Percentiles rank a stretch among this genome's conserved stretches.
Evolutionary conservation across 2,113 vertebrate species (phyloP).

Genomic region (Chroicocephalus ridibundus): DNA sequence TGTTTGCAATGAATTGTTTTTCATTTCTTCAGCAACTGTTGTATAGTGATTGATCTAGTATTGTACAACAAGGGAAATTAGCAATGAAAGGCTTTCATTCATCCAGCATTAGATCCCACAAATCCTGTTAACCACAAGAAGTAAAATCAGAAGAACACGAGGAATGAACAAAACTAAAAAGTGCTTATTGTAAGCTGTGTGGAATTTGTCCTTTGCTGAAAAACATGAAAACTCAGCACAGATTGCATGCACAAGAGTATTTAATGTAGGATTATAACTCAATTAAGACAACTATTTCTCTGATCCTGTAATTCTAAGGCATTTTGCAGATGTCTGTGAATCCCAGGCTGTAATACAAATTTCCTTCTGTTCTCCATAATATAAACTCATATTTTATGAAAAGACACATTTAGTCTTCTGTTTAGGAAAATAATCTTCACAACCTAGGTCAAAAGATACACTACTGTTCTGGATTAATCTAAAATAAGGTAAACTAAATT

Average conservation of each 20-base stretch:
- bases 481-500: not conserved
- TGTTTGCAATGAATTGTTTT: not conserved
- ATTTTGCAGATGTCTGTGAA: slow-evolving; percentile 35
- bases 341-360: not conserved
- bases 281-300: slow-evolving; percentile 33
- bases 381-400: not conserved
- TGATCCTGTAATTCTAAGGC: slow-evolving; percentile 23
- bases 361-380: not conserved
- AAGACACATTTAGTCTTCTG: not conserved
- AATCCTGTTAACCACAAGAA: slow-evolving; percentile 11
- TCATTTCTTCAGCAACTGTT: not conserved
- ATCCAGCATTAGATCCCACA: not conserved
- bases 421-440: not conserved
- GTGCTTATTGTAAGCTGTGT: not conserved
- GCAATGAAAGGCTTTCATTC: not conserved
- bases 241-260: not conserved
- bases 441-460: not conserved
- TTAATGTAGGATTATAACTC: slow-evolving; percentile 42
- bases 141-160: not conserved
- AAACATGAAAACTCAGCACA: not conserved
- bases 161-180: not conserved
- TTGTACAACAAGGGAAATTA: not conserved
- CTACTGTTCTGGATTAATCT: not conserved
- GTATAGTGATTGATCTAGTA: not conserved
- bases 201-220: slow-evolving; percentile 9